phyloP scores from a whole-genome alignment of 2,888 invertebrate genomes.

The Heptascelio sp. region DNA sequence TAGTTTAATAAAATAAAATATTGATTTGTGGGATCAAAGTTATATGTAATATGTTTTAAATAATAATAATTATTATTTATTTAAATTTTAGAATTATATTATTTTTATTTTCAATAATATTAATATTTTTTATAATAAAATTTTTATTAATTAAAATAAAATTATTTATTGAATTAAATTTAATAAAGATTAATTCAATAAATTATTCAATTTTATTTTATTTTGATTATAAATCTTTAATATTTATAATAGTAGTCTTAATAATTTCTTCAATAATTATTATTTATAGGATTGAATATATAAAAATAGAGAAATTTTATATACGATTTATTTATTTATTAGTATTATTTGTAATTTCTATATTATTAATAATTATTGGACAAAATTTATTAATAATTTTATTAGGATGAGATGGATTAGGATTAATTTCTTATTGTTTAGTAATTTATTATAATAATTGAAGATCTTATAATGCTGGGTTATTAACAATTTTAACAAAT shows the following conservation, averaged over 20 bases:
- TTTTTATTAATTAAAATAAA: slow-evolving; percentile 80
- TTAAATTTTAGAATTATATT: slow-evolving; percentile 84
- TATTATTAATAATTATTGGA: slow-evolving; percentile 89
- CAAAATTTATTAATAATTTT: slow-evolving; percentile 91
- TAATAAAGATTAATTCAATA: slow-evolving; percentile 85
- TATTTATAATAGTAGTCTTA: slow-evolving; percentile 88
- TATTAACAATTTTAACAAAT: slow-evolving; percentile 91
- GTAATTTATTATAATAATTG: slow-evolving; percentile 91
- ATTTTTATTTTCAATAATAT: slow-evolving; percentile 77
- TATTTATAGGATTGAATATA: slow-evolving; percentile 85
- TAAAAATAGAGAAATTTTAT: slow-evolving; percentile 82
- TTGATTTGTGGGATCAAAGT: slow-evolving; percentile 90
- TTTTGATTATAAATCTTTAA: slow-evolving; percentile 88
- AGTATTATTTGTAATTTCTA: slow-evolving; percentile 90
- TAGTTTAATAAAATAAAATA: slow-evolving; percentile 90
- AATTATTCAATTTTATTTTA: slow-evolving; percentile 86
- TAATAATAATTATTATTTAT: slow-evolving; percentile 83
- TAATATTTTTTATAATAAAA: slow-evolving; percentile 82
- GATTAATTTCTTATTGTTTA: slow-evolving; percentile 91
- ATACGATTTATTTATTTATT: slow-evolving; percentile 88
- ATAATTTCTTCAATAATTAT: slow-evolving; percentile 86
- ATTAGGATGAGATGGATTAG: slow-evolving; percentile 92
- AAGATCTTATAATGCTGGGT: slow-evolving; percentile 90
- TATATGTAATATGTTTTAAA: slow-evolving; percentile 85
- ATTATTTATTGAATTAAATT: slow-evolving; percentile 86